These are phyloP conservation scores for Amphipyra tragopoginis DNA, from an alignment of 2,888 invertebrate species.

Conservation along the genomic window DNA sequence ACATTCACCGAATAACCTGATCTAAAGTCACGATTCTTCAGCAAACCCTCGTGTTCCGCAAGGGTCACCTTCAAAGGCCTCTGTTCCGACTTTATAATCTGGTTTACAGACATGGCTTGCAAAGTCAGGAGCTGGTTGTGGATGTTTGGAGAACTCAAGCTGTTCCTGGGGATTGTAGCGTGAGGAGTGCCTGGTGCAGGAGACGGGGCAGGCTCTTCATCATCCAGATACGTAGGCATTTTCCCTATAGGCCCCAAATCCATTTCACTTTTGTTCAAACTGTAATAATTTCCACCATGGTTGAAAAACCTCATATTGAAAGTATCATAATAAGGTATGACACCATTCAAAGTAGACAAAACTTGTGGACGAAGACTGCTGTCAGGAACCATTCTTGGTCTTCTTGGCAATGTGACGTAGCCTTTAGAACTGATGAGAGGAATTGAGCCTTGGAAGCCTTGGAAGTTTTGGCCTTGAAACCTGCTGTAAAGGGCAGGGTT, in stretches of 20 bases:
- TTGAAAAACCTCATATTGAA: constrained; percentile 96
- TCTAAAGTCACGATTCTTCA: constrained; percentile 74
- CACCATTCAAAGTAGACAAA: constrained; percentile 83
- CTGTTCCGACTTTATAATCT: constrained; percentile 75
- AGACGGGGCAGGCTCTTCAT: constrained; percentile 87
- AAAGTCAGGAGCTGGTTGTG: constrained; percentile 85
- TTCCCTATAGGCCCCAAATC: constrained; percentile 88
- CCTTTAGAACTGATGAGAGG: constrained; percentile 92
- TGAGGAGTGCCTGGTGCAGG: constrained; percentile 88
- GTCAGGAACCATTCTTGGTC: constrained; percentile 92
- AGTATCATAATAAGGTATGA: constrained; percentile 93
- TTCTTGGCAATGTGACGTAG: constrained; percentile 96
- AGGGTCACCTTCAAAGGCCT: constrained; percentile 79
- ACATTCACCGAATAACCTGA: constrained; percentile 78
- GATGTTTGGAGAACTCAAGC: constrained; percentile 88
- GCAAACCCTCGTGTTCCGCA: constrained; percentile 77
- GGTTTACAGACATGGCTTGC: constrained; percentile 77
- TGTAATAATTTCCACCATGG: constrained; percentile 93
- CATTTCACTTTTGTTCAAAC: constrained; percentile 93
- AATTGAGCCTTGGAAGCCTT: constrained; percentile 84
- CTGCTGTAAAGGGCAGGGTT: constrained; percentile 75
- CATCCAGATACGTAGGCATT: constrained; percentile 85
- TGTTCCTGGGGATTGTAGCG: constrained; percentile 83
- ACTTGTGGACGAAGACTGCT: constrained; percentile 82
- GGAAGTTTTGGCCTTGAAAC: constrained; percentile 92